These are phyloP conservation scores for Siphamia tubifer DNA, from an alignment of 2,113 vertebrate genomes.

Conservation along the genomic window DNA sequence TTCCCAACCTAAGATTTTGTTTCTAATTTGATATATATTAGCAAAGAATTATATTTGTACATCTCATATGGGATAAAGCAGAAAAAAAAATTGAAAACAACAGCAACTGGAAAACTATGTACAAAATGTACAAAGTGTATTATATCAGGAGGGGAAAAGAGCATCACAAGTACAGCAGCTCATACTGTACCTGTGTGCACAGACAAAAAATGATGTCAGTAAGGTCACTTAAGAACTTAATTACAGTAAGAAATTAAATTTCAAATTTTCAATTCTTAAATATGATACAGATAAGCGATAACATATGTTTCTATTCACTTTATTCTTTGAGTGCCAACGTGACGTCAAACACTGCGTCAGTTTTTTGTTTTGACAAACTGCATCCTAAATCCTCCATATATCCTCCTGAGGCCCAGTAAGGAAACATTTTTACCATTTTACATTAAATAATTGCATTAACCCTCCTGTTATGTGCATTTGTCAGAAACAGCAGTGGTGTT, in stretches of 20 bases:
- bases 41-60: conserved; percentile 83
- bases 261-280: conserved; percentile 65
- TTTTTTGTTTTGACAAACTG: conserved; percentile 73
- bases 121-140: conserved; percentile 80
- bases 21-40: conserved; percentile 82
- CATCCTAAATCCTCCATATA: conserved; percentile 55
- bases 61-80: conserved; percentile 71
- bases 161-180: conserved; percentile 32
- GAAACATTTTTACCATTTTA: no score
- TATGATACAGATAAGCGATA: conserved; percentile 63
- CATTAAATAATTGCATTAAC: no score
- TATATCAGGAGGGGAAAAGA: conserved; percentile 30
- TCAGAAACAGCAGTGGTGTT: no score
- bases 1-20: conserved; percentile 59
- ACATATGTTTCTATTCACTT: conserved; percentile 40
- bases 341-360: conserved; percentile 55
- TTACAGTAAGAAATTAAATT: conserved; percentile 69
- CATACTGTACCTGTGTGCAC: conserved; percentile 31
- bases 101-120: conserved; percentile 79
- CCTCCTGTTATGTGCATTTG: no score
- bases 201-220: conserved; percentile 55
- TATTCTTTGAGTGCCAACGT: conserved; percentile 60
- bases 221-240: conserved; percentile 79
- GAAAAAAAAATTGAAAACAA: conserved; percentile 57
- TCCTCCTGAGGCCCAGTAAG: no score